phyloP scores from a whole-genome alignment of 23 tunicate species.

The Phallusia fumigata region DNA sequence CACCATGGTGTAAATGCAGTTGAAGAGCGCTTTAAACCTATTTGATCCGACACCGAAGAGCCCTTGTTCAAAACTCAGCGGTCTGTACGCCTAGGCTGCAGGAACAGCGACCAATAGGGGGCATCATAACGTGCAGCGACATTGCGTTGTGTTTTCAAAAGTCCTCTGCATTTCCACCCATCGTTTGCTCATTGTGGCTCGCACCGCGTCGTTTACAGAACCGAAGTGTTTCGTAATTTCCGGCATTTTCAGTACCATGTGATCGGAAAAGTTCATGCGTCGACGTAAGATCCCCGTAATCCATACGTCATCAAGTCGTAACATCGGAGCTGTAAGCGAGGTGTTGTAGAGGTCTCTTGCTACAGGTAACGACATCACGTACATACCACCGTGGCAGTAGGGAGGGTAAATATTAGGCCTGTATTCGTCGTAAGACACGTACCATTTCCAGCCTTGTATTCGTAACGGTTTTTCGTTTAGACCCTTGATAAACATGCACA shows the following conservation, averaged over 20 bases:
- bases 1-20: no score
- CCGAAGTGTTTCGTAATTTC: slow-evolving; percentile 47
- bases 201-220: slow-evolving; percentile 27
- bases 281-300: slow-evolving; percentile 60
- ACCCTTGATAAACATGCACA: slow-evolving; percentile 58
- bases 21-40: no score
- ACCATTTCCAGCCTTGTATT: slow-evolving; percentile 46
- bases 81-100: no score
- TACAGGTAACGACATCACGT: slow-evolving; percentile 40
- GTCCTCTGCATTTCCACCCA: slow-evolving; percentile 25
- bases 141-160: slow-evolving; percentile 8
- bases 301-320: slow-evolving; percentile 72
- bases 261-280: slow-evolving; percentile 45
- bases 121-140: slow-evolving; percentile 42
- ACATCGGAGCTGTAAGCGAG: slow-evolving; percentile 56
- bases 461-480: slow-evolving; percentile 30
- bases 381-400: slow-evolving; percentile 77
- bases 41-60: no score
- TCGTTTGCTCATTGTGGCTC: slow-evolving; percentile 21
- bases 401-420: slow-evolving; percentile 30
- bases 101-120: no score
- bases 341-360: slow-evolving; percentile 30
- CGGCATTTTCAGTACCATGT: slow-evolving; percentile 31
- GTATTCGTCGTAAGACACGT: slow-evolving; percentile 46
- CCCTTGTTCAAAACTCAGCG: no score